Evolutionary conservation across 2,113 vertebrate genomes (phyloP).

Genomic region (Crotalus horridus): DNA sequence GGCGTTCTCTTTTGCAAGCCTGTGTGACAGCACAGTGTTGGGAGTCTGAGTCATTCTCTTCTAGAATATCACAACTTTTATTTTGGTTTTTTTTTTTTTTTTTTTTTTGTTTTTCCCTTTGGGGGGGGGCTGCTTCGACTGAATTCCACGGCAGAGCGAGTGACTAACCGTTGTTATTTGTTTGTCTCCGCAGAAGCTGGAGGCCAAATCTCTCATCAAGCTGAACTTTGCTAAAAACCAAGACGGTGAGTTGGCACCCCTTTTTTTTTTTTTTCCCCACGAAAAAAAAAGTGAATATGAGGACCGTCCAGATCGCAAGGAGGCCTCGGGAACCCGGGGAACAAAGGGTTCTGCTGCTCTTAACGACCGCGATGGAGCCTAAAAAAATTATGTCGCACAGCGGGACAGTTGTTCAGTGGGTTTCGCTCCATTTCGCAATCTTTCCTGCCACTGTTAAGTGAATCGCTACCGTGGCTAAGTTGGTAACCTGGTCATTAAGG

Average conservation of each 20-base stretch:
- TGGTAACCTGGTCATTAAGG: no score
- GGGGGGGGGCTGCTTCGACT: background rate
- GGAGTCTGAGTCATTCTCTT: background rate
- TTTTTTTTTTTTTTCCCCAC: no score
- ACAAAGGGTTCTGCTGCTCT: background rate
- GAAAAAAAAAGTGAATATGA: background rate
- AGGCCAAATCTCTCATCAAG: constrained; percentile 90
- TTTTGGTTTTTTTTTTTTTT: no score
- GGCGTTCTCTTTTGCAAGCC: background rate
- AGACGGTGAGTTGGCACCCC: constrained; percentile 77
- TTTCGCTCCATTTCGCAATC: no score
- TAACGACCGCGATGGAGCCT: no score
- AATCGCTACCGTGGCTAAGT: no score
- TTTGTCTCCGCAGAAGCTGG: constrained; percentile 81
- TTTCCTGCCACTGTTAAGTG: no score
- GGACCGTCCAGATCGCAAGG: background rate
- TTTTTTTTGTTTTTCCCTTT: no score
- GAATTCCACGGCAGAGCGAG: constrained; percentile 1
- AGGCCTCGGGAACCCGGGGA: background rate
- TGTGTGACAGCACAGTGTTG: background rate
- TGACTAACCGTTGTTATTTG: constrained; percentile 43
- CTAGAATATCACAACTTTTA: background rate
- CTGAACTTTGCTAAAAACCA: constrained; percentile 91
- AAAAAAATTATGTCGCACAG: no score
- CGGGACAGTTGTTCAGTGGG: no score